These are phyloP conservation scores for Clarias laeviceps DNA, from an alignment of 2,797 vertebrate species.

Conservation along the genomic window DNA sequence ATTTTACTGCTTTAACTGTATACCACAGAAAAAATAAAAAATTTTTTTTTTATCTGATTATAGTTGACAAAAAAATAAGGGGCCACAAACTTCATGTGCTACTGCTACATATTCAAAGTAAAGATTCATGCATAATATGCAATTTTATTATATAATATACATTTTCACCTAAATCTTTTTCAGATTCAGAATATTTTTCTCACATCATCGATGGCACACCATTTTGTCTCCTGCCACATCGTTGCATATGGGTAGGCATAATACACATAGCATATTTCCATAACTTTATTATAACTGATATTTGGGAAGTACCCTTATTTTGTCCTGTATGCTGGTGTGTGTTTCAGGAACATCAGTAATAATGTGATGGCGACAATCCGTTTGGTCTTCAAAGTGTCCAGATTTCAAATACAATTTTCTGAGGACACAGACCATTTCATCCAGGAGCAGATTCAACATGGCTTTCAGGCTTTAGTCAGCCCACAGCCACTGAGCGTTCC, in stretches of 20 bases:
- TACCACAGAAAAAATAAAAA: background rate
- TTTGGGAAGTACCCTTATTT: background rate
- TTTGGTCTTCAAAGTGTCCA: conserved; percentile 77
- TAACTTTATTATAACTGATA: background rate
- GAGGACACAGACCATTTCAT: conserved; percentile 74
- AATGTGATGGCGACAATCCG: conserved; percentile 80
- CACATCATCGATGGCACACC: conserved; percentile 77
- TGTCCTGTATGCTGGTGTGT: background rate
- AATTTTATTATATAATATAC: background rate
- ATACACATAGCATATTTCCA: background rate
- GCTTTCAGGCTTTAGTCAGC: conserved; percentile 74
- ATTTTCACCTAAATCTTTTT: background rate
- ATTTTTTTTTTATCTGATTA: background rate
- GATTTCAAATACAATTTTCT: conserved; percentile 56
- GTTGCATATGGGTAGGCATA: conserved; percentile 85
- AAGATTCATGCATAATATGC: too few species aligned
- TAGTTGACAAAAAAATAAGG: background rate
- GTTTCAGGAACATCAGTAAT: conserved; percentile 77
- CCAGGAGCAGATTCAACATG: conserved; percentile 77
- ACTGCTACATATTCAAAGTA: background rate
- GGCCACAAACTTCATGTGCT: background rate
- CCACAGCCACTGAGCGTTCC: conserved; percentile 75
- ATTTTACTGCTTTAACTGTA: too few species aligned
- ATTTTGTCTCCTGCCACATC: conserved; percentile 79
- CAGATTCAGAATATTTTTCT: conserved; percentile 83